phyloP scores from a whole-genome alignment of 2,888 invertebrate species.

The Euclidia mi region DNA sequence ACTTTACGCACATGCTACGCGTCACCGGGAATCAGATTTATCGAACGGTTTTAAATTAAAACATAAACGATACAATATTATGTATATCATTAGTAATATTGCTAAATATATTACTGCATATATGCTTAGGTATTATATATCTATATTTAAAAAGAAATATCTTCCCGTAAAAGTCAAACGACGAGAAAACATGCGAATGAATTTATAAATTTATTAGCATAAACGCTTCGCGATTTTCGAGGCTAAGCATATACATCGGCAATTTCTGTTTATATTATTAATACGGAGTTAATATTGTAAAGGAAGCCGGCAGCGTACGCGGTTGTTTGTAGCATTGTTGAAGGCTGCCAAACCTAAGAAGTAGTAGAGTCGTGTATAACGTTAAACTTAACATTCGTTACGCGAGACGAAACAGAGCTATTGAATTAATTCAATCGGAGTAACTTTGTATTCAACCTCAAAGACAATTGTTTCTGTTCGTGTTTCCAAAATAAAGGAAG shows the following conservation, averaged over 20 bases:
- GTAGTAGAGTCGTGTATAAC: conserved; percentile 67
- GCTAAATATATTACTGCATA: too few relatives aligned
- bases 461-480: conserved; percentile 83
- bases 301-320: conserved; percentile 56
- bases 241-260: too few relatives aligned
- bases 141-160: too few relatives aligned
- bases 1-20: conserved; percentile 13
- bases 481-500: conserved; percentile 77
- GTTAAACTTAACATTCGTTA: conserved; percentile 83
- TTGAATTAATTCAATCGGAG: conserved; percentile 88
- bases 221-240: too few relatives aligned
- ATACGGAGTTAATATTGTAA: conserved; percentile 38
- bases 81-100: too few relatives aligned
- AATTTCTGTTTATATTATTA: conserved; percentile 8
- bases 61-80: too few relatives aligned
- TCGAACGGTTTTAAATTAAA: background rate
- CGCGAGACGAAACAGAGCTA: conserved; percentile 80
- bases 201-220: too few relatives aligned
- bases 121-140: too few relatives aligned
- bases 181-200: too few relatives aligned
- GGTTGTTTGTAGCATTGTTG: conserved; percentile 52
- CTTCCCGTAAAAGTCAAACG: too few relatives aligned
- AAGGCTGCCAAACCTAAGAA: conserved; percentile 67
- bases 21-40: background rate
- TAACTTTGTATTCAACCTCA: conserved; percentile 82